phyloP scores from a whole-genome alignment of 1,140 invertebrate species.

The Charaxes varanes region DNA sequence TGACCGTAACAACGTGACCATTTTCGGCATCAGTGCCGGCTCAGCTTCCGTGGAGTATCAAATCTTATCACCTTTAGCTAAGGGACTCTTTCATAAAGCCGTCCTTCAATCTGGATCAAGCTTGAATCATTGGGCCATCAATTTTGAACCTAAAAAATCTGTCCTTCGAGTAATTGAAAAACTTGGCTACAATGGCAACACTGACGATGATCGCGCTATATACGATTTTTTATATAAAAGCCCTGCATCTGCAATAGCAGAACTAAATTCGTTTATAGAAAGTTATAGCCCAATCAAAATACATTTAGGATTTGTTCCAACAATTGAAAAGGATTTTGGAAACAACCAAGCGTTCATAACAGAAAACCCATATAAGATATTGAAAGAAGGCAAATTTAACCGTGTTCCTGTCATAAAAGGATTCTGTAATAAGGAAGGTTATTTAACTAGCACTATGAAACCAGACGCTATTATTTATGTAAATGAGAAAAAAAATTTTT shows the following conservation, averaged over 20 bases:
- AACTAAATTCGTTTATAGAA: conserved; percentile 11
- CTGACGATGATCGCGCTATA: conserved; percentile 18
- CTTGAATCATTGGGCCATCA: conserved; percentile 42
- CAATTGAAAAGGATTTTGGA: conserved; percentile 48
- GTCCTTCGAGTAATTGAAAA: conserved; percentile 14
- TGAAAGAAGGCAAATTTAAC: conserved; percentile 64
- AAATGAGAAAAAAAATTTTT: conserved; percentile 27
- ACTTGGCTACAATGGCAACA: conserved; percentile 23
- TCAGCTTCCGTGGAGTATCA: conserved; percentile 54
- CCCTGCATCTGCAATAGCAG: conserved; percentile 10
- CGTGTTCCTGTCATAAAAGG: conserved; percentile 68
- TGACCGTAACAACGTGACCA: conserved; percentile 54
- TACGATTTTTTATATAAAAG: conserved; percentile 24
- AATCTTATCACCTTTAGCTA: conserved; percentile 39
- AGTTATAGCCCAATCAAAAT: conserved; percentile 13
- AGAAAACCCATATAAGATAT: conserved; percentile 68
- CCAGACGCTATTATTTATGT: conserved; percentile 19
- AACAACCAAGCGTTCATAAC: conserved; percentile 69
- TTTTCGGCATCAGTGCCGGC: conserved; percentile 71
- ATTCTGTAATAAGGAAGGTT: conserved; percentile 64
- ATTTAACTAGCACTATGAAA: conserved; percentile 28
- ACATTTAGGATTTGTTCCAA: conserved; percentile 44
- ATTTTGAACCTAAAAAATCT: conserved; percentile 23
- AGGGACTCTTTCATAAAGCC: conserved; percentile 39
- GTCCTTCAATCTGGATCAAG: conserved; percentile 35